Conservation (phyloP, 2,113 vertebrate genomes). For the Tapirus terrestris region DNA sequence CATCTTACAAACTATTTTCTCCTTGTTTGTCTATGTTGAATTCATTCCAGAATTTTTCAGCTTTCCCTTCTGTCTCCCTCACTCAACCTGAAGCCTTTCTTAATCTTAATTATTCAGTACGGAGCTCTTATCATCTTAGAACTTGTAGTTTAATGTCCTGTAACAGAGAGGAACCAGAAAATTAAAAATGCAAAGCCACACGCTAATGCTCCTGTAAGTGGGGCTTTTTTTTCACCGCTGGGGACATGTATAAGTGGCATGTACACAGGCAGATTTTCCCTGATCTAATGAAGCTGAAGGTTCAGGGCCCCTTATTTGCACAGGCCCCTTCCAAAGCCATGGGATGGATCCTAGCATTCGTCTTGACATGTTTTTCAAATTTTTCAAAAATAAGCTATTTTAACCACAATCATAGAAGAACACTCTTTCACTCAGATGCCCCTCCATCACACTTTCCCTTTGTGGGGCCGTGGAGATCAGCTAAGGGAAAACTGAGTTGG, state of each 20-base stretch:
- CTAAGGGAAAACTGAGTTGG: background rate
- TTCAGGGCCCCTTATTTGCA: background rate
- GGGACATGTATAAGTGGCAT: background rate
- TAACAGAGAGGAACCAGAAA: background rate
- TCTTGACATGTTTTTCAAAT: background rate
- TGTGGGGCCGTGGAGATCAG: fast-evolving
- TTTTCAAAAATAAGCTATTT: background rate
- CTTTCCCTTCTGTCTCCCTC: background rate
- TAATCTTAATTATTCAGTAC: background rate
- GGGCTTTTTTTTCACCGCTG: background rate
- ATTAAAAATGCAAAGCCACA: background rate
- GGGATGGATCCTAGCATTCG: background rate
- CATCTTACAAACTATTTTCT: constrained; percentile 34
- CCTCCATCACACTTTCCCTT: background rate
- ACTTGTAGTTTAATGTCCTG: background rate
- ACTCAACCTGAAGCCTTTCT: background rate
- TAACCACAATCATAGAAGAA: background rate
- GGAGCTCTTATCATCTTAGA: background rate
- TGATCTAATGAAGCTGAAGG: background rate
- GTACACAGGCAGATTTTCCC: background rate
- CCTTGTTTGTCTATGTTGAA: background rate
- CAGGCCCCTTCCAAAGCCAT: background rate
- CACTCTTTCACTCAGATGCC: background rate
- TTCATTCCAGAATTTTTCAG: background rate
- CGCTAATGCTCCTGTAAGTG: background rate